These are phyloP conservation scores for Oikopleura dioica DNA, from an alignment of 23 tunicate genomes.

Conservation along the genomic window DNA sequence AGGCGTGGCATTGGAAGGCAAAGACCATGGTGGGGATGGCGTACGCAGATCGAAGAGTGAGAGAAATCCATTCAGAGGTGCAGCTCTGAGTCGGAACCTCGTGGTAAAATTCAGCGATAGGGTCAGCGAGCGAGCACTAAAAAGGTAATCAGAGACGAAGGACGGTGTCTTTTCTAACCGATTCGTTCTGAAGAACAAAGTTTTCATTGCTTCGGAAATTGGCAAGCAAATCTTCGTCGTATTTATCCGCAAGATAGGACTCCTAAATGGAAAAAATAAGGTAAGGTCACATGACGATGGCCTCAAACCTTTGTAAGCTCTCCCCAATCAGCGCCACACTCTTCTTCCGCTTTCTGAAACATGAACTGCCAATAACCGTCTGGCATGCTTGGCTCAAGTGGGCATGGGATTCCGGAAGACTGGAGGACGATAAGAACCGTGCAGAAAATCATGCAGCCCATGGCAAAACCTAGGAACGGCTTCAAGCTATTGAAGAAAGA, in stretches of 20 bases:
- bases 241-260: not conserved
- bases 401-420: not conserved
- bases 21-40: constrained; percentile 98
- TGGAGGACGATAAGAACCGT: constrained; percentile 40
- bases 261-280: not conserved
- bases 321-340: not conserved
- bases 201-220: too few species aligned
- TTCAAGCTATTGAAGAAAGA: not conserved
- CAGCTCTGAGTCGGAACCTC: not conserved
- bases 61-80: not conserved
- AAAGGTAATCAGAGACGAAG: not conserved
- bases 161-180: not conserved
- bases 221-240: too few species aligned
- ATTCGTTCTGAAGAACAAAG: too few species aligned
- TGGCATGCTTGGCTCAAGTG: not conserved
- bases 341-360: not conserved
- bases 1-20: constrained; percentile 98
- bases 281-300: not conserved
- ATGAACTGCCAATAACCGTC: not conserved
- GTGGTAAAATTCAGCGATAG: not conserved
- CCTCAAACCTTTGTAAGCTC: not conserved
- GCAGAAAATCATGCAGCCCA: constrained; percentile 86
- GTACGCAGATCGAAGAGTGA: constrained; percentile 21
- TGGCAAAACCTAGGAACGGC: constrained; percentile 36
- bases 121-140: not conserved